Evolutionary conservation across 2,113 vertebrate genomes (phyloP).

Genomic region (Tapirus terrestris): DNA sequence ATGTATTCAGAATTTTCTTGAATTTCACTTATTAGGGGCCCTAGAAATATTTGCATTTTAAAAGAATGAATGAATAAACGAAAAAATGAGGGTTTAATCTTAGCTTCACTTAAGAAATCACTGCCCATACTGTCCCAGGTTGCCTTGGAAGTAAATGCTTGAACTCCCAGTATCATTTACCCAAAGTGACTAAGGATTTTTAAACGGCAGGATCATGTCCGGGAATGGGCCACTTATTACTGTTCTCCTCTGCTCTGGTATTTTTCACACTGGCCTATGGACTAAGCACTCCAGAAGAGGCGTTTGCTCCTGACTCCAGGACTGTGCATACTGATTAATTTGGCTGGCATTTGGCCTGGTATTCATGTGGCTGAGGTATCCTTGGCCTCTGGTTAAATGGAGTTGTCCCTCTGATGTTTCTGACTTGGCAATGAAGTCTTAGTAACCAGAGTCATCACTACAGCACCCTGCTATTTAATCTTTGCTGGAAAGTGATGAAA

Average conservation of each 20-base stretch:
- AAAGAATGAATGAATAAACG: not conserved
- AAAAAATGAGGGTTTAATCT: not conserved
- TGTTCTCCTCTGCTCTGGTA: not conserved
- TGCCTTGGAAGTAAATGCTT: not conserved
- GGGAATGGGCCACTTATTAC: not conserved
- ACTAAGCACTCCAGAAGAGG: not conserved
- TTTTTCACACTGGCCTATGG: not conserved
- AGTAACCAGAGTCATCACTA: slow-evolving; percentile 5
- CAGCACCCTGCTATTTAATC: slow-evolving; percentile 38
- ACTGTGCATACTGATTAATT: not conserved
- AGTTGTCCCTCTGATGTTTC: slow-evolving; percentile 51
- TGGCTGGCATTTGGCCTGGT: not conserved
- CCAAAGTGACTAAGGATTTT: not conserved
- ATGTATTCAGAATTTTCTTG: not conserved
- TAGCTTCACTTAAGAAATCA: not conserved
- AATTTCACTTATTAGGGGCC: not conserved
- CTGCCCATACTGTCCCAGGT: not conserved
- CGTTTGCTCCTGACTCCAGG: not conserved
- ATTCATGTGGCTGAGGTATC: not conserved
- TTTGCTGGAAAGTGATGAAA: slow-evolving; percentile 62
- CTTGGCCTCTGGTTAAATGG: slow-evolving; percentile 36
- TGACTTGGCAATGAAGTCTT: slow-evolving; percentile 32
- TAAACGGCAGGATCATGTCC: not conserved
- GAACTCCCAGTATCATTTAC: not conserved
- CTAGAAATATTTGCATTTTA: slow-evolving; percentile 28